These are phyloP conservation scores for Plecturocebus donacophilus DNA, from an alignment of 2,113 vertebrate genomes.

Conservation along the genomic window DNA sequence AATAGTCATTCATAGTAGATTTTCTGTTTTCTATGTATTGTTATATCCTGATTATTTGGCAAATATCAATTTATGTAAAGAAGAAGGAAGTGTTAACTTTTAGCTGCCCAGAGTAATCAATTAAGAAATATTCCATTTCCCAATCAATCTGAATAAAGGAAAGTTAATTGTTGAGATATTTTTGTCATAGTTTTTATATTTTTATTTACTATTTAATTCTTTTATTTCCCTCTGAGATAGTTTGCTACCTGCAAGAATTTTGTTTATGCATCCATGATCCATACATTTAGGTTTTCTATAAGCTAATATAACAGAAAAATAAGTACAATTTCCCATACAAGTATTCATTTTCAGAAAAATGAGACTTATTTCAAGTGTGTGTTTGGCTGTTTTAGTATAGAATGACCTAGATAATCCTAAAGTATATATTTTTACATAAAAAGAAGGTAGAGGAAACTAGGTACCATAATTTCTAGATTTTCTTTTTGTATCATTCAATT, in stretches of 20 bases:
- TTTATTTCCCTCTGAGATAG: background rate
- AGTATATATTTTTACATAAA: background rate
- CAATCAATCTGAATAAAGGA: slow-evolving; percentile 47
- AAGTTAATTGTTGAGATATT: slow-evolving; percentile 53
- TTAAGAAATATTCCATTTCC: slow-evolving; percentile 58
- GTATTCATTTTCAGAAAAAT: slow-evolving; percentile 42
- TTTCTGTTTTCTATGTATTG: slow-evolving; percentile 23
- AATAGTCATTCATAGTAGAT: background rate
- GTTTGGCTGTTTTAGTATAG: slow-evolving; percentile 18
- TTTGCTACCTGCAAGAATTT: slow-evolving; percentile 35
- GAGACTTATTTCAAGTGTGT: background rate
- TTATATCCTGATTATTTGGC: slow-evolving; percentile 38
- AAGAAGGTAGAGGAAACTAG: background rate
- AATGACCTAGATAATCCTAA: background rate
- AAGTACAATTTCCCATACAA: background rate
- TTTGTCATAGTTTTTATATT: slow-evolving; percentile 47
- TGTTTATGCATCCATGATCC: slow-evolving; percentile 20
- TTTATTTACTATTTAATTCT: slow-evolving; percentile 37
- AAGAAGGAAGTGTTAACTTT: slow-evolving; percentile 15
- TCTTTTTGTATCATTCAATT: background rate
- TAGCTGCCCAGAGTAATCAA: slow-evolving; percentile 5
- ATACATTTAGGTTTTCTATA: slow-evolving; percentile 10
- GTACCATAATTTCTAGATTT: background rate
- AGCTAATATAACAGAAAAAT: slow-evolving; percentile 38
- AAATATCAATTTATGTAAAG: slow-evolving; percentile 41